Base-by-base conservation (phyloP, 2,797 vertebrate genomes). In the Gila robusta region DNA sequence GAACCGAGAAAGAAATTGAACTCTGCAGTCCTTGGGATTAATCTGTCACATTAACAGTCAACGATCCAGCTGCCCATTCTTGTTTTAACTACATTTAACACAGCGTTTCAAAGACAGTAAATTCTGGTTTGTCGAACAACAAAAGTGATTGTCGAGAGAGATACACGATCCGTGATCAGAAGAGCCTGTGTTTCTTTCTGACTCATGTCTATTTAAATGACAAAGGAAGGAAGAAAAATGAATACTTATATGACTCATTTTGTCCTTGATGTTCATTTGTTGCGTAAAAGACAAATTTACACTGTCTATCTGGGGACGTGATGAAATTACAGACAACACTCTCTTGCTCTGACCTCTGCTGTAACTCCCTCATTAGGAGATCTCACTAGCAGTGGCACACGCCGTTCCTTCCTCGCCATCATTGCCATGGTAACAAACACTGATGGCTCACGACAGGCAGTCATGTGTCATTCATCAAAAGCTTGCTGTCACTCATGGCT, bases 391-490 rank as follows among this genome's bases (percentile, higher is more conserved):
- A 85, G 89, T 86, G 88, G 39, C 89, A 88, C 90, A 90, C 87
- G 91, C 91, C 91, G 89, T 91, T 91, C 81, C 6, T 84, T 89
- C 64, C 28, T 17, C n/a, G 14, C 64, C 28, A 93, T 92, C 94
- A 92, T 93, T 94, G 91, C 94, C 94, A 94, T 94, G 91, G 94
- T 91, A 95, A 95, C 94, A 84, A 82, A 88, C 64, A 87, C 82
- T 95, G 93, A 95, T 91, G 88, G 94, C 88, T 91, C 91, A 80
- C 93, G 94, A 94, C 92, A 94, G 90, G 88, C 90, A 89, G 67
- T 77, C 74, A 69, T 37, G 39, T 66, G 62, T 81, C 79, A 81
- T 67, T 52, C 64, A 81, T 87, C 74, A 80, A 85, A 71, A 54
- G 78, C 62, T 77, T 12, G 12, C 71, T 41, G 66, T 86, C 86